Percentiles rank a stretch among this genome's conserved stretches.
These are phyloP conservation scores for Emmelina monodactyla DNA, from an alignment of 2,888 invertebrate genomes.

Conservation along the genomic window DNA sequence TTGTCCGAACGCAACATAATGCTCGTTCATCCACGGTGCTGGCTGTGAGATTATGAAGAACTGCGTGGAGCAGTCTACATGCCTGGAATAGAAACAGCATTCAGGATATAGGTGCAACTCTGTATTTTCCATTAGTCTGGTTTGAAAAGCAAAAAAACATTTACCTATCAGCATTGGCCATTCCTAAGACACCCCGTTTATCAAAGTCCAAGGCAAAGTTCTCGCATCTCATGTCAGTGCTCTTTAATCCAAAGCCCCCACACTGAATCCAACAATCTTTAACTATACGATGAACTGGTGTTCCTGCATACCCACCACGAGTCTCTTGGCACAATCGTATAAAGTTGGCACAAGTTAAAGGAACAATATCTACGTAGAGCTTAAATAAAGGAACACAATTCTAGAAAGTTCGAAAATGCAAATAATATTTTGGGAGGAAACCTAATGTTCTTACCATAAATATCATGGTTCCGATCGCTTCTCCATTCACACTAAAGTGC, in stretches of 20 bases:
- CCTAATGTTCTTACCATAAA: conserved; percentile 68
- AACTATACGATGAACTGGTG: conserved; percentile 71
- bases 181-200: conserved; percentile 73
- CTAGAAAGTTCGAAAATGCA: not conserved
- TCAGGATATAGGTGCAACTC: not conserved
- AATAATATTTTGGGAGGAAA: not conserved
- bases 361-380: conserved; percentile 68
- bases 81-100: conserved; percentile 29
- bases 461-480: conserved; percentile 56
- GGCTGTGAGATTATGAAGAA: conserved; percentile 73
- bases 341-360: conserved; percentile 66
- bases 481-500: conserved; percentile 51
- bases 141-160: not conserved
- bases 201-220: conserved; percentile 72
- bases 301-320: conserved; percentile 58
- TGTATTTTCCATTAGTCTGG: too few species aligned
- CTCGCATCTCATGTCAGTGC: conserved; percentile 64
- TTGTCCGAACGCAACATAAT: conserved; percentile 79
- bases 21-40: conserved; percentile 74
- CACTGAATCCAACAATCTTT: conserved; percentile 76
- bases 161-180: conserved; percentile 72
- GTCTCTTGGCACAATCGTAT: conserved; percentile 55
- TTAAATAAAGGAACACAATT: conserved; percentile 24
- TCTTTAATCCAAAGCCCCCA: conserved; percentile 59
- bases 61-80: conserved; percentile 72